A percentile compares a stretch with the other conserved stretches of the same genome.
Evolutionary conservation across 1,140 invertebrate genomes (phyloP).

Genomic region (Galendromus occidentalis): DNA sequence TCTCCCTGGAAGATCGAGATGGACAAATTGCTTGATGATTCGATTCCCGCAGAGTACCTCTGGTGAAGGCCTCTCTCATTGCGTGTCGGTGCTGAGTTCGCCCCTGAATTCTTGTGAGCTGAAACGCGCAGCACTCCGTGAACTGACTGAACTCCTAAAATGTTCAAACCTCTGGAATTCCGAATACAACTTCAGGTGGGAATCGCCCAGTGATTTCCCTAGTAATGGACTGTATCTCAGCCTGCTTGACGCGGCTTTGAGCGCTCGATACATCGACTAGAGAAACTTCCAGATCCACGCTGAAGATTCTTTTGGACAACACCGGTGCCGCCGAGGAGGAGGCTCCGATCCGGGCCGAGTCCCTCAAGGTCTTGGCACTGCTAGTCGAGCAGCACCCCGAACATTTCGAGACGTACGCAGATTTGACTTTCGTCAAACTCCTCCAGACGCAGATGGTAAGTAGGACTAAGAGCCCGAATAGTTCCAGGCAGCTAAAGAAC

Average conservation of each 20-base stretch:
- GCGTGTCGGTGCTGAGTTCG: neutral
- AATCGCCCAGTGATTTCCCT: no score
- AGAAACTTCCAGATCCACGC: neutral
- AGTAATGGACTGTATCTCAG: no score
- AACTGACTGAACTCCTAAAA: neutral
- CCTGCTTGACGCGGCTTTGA: neutral
- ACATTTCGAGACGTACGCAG: constrained; percentile 3
- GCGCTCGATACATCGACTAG: neutral
- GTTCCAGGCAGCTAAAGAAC: no score
- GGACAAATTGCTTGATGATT: neutral
- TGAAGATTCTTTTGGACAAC: constrained; percentile 9
- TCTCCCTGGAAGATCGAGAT: no score
- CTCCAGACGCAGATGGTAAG: neutral
- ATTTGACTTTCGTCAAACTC: neutral
- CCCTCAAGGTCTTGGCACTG: neutral
- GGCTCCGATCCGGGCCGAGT: neutral
- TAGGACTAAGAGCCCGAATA: no score
- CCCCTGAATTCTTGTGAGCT: neutral
- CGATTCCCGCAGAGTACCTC: neutral
- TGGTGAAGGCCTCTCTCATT: neutral
- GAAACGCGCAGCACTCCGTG: neutral
- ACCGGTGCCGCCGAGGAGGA: neutral
- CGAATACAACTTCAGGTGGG: constrained; percentile 2
- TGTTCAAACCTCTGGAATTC: neutral
- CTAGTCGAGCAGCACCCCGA: neutral